phyloP scores from a whole-genome alignment of 2,113 vertebrate genomes.

The Cervus canadensis region DNA sequence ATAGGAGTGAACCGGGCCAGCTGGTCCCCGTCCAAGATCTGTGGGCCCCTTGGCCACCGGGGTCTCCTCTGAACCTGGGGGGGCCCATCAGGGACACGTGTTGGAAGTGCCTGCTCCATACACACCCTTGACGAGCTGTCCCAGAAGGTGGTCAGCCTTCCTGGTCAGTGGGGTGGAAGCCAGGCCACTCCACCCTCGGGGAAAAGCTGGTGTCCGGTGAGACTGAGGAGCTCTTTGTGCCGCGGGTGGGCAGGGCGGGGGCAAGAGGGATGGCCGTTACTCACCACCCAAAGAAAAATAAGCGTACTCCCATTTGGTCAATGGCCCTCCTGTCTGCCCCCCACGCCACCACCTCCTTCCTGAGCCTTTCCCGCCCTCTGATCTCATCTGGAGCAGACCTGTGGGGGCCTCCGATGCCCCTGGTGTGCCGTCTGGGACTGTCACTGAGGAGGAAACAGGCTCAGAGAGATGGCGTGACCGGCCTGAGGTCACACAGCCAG shows the following conservation, averaged over 20 bases:
- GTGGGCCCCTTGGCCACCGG: not conserved
- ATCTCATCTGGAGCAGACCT: constrained; percentile 26
- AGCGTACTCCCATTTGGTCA: not conserved
- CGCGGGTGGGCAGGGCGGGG: not conserved
- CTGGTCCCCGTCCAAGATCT: not conserved
- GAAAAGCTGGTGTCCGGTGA: not conserved
- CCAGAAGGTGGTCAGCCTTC: not conserved
- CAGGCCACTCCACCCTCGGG: constrained; percentile 34
- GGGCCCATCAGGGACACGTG: fast-evolving
- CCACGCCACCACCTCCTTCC: not conserved
- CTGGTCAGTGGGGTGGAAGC: not conserved
- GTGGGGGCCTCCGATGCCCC: not conserved
- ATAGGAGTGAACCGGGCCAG: not conserved
- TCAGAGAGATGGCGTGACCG: not conserved
- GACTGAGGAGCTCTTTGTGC: constrained; percentile 57
- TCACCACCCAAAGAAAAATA: constrained; percentile 49
- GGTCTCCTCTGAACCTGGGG: not conserved
- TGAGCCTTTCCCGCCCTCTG: not conserved
- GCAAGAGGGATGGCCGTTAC: not conserved
- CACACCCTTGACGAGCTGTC: not conserved
- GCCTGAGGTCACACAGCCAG: not conserved
- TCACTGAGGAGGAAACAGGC: not conserved
- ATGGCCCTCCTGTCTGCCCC: not conserved
- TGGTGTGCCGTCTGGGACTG: not conserved
- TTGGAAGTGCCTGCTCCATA: not conserved